phyloP scores from a whole-genome alignment of 2,113 vertebrate species.

The Myotis lucifugus region DNA sequence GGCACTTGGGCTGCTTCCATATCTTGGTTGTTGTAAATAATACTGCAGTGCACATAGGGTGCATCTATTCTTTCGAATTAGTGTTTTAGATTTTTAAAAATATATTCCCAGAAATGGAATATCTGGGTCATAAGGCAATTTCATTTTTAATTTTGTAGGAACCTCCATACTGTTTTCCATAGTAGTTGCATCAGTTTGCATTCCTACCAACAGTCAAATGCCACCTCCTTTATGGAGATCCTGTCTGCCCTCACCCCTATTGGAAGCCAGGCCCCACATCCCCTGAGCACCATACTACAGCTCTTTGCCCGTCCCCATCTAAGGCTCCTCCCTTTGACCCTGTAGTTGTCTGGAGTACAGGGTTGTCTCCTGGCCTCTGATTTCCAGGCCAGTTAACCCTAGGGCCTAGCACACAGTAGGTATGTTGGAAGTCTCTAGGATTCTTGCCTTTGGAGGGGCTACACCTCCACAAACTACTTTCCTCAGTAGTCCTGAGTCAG shows the following conservation, averaged over 20 bases:
- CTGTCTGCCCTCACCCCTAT: not conserved
- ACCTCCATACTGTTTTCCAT: not conserved
- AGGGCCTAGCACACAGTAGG: not conserved
- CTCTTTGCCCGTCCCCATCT: not conserved
- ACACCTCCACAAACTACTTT: not conserved
- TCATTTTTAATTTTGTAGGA: not conserved
- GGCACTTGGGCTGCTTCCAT: not conserved
- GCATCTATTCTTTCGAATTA: not conserved
- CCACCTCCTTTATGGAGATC: not conserved
- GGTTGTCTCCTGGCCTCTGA: no score
- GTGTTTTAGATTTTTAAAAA: not conserved
- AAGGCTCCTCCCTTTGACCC: not conserved
- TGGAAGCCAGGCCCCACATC: not conserved
- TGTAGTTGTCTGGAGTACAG: not conserved
- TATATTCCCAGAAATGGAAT: not conserved
- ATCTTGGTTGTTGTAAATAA: not conserved
- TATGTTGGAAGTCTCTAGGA: not conserved
- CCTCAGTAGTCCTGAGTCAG: not conserved
- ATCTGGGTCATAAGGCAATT: not conserved
- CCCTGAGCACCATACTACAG: fast-evolving
- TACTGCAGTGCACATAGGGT: not conserved
- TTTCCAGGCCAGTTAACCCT: not conserved
- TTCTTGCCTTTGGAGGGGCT: not conserved
- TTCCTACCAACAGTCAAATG: not conserved
- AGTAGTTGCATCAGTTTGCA: not conserved